Evolutionary conservation across 2,888 invertebrate species (phyloP), one percentile per base, ranked within the genome.

Genomic region (Limenitis camilla): DNA sequence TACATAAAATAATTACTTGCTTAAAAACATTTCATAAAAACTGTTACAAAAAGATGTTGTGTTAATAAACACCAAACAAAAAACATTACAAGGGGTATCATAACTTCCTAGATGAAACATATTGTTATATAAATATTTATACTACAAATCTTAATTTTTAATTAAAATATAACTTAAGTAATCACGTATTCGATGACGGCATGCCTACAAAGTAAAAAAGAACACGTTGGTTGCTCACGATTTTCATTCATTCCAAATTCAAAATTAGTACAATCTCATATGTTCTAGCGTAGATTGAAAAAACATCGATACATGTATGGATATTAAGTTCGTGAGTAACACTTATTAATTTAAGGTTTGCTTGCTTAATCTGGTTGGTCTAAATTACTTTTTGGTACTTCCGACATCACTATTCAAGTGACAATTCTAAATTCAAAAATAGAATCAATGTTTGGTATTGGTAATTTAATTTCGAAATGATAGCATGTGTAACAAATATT

Each of bases 181-280:
- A 10, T 36, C n/a, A 39, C 30, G 7, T 27, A 36, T 5, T n/a
- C 9, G 43, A 39, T 9, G 53, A 53, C 43, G 49, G 31, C 40
- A 30, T 49, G 3, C 19, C 19, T 19, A 39, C 32, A 31, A 44
- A 48, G 53, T 43, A 48, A 52, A 43, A n/a, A 44, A 6, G 35
- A 49, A 49, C 48, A 49, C 31, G 44, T 27, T 30, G 4, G n/a
- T 27, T 10, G 40, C 40, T 53, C 44, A 49, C 48, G 53, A 48
- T 44, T 53, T 31, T 49, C 48, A 33, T 48, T 43, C 29, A 49
- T 48, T 35, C 7, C 19, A 10, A 40, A 33, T 41, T 35, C 29
- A 30, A 49, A 35, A 30, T 29, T 41, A 36, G 8, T 11, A 31
- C 1, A 7, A 19, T 6, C 5, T 48, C 32, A 38, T n/a, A n/a